phyloP scores from a whole-genome alignment of 2,888 invertebrate genomes.

The Urechis unicinctus region DNA sequence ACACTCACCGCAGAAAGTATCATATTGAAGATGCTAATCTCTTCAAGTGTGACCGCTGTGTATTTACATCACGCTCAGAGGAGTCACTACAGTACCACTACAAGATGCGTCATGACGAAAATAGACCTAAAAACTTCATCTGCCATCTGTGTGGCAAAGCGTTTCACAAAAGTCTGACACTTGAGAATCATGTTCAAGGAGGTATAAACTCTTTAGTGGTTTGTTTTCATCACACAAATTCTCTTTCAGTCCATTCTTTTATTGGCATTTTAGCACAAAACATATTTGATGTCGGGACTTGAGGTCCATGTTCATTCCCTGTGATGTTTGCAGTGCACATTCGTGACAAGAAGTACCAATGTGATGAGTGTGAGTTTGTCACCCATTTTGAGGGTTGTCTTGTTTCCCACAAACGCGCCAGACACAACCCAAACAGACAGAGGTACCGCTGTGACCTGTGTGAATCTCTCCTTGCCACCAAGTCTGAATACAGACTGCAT shows the following conservation, averaged over 20 bases:
- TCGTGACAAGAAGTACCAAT: neutral
- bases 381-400: neutral
- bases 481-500: neutral
- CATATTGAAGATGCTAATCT: neutral
- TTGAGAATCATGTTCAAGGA: neutral
- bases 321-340: neutral
- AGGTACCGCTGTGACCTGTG: neutral
- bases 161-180: neutral
- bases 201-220: neutral
- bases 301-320: too few species aligned
- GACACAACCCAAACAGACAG: neutral
- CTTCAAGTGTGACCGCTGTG: neutral
- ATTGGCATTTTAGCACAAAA: neutral
- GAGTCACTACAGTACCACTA: neutral
- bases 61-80: neutral
- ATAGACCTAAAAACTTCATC: neutral
- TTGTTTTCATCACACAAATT: too few species aligned
- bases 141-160: neutral
- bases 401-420: neutral
- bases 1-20: neutral
- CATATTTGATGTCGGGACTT: too few species aligned
- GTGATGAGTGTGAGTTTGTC: neutral
- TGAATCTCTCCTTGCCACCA: neutral
- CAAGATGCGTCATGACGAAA: neutral
- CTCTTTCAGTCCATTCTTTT: neutral